A percentile compares a stretch with the other conserved stretches of the same genome.
Evolutionary conservation across 2,888 invertebrate genomes (phyloP).

Genomic region (Drosophila mimetica): DNA sequence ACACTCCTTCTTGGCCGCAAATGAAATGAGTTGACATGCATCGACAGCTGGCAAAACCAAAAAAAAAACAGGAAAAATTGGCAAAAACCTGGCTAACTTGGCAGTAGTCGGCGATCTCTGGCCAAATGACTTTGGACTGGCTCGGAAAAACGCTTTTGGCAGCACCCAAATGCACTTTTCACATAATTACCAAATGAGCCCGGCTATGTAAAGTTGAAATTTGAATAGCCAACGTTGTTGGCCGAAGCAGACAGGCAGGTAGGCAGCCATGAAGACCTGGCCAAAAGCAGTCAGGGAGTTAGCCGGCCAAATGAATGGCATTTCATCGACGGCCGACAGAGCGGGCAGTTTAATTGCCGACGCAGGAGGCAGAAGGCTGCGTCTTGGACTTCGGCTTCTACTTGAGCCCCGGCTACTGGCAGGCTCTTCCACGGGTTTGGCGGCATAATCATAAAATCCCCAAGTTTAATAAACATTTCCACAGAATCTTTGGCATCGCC

Average conservation of each 20-base stretch:
- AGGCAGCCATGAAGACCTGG: constrained; percentile 24
- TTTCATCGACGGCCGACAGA: constrained; percentile 72
- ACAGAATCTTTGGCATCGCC: constrained; percentile 77
- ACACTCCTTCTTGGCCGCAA: constrained; percentile 57
- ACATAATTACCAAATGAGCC: constrained; percentile 78
- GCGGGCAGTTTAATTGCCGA: constrained; percentile 77
- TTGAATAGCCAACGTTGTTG: constrained; percentile 64
- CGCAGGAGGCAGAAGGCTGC: constrained; percentile 55
- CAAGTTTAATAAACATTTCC: constrained; percentile 80
- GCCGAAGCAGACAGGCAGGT: constrained; percentile 15
- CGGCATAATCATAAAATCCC: constrained; percentile 80
- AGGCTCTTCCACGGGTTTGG: constrained; percentile 48
- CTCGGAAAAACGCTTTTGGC: constrained; percentile 61
- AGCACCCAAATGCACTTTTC: constrained; percentile 70
- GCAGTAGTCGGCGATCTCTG: constrained; percentile 35
- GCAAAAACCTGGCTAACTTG: constrained; percentile 28
- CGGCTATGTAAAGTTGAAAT: constrained; percentile 54
- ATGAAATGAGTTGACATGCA: constrained; percentile 76
- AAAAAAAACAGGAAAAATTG: constrained; percentile 1
- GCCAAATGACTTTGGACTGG: constrained; percentile 38
- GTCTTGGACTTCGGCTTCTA: constrained; percentile 5
- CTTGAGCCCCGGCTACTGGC: constrained; percentile 28
- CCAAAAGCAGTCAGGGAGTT: constrained; percentile 36
- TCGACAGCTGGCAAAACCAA: constrained; percentile 54
- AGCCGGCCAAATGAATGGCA: constrained; percentile 75